Percentiles rank a stretch among this genome's conserved stretches.
phyloP scores from a whole-genome alignment of 2,888 invertebrate genomes.

The Nomada ruficornis region DNA sequence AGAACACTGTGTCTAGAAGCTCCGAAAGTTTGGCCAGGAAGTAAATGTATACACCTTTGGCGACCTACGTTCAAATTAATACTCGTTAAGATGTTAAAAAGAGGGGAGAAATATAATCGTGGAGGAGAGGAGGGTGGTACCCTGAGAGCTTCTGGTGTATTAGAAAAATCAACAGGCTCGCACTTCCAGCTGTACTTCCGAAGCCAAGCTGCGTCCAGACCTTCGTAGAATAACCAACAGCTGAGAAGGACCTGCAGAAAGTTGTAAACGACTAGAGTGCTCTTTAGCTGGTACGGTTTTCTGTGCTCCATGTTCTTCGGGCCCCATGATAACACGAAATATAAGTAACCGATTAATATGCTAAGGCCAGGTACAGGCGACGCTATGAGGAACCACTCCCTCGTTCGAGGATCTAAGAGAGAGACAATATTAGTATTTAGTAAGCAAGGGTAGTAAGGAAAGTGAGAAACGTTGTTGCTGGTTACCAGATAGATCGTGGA shows the following conservation, averaged over 20 bases:
- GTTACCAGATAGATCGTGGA: slow-evolving; percentile 89
- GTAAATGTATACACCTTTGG: slow-evolving; percentile 92
- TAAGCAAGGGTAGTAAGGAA: too few relatives aligned
- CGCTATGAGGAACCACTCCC: slow-evolving; percentile 90
- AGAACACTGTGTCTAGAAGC: slow-evolving; percentile 96
- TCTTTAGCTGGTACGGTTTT: slow-evolving; percentile 92
- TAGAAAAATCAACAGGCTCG: slow-evolving; percentile 95
- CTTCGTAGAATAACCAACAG: slow-evolving; percentile 92
- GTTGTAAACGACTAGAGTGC: slow-evolving; percentile 93
- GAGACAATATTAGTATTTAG: neutral
- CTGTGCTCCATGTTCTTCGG: slow-evolving; percentile 95
- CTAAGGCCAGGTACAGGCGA: slow-evolving; percentile 89
- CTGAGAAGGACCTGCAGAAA: slow-evolving; percentile 94
- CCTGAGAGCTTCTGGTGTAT: slow-evolving; percentile 90
- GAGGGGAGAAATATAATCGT: neutral
- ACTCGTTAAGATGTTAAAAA: neutral
- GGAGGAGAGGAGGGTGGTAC: slow-evolving; percentile 84
- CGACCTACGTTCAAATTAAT: slow-evolving; percentile 84
- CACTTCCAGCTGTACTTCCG: slow-evolving; percentile 94
- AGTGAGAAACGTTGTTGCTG: neutral
- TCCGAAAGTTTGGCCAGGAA: slow-evolving; percentile 96
- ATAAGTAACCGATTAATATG: slow-evolving; percentile 89
- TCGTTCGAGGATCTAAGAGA: slow-evolving; percentile 89
- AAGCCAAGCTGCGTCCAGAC: slow-evolving; percentile 91
- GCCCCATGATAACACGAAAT: slow-evolving; percentile 91